Percentiles rank a stretch among this genome's conserved stretches.
Conservation (phyloP, 2,113 vertebrate species). For the Piprites chloris region DNA sequence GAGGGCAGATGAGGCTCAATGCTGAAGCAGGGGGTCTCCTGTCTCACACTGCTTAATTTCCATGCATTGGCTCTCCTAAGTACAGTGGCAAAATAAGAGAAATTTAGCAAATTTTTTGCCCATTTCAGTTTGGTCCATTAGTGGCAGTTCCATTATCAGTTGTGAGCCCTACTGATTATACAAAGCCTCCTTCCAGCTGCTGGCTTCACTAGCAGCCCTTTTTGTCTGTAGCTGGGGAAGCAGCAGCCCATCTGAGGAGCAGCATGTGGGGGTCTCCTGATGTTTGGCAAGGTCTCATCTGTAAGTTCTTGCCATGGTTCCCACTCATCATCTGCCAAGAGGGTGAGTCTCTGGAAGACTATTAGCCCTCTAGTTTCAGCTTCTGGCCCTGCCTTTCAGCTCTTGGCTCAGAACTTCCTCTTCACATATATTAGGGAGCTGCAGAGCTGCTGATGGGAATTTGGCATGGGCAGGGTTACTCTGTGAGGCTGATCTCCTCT, state of each 20-base stretch:
- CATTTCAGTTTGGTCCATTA: not conserved
- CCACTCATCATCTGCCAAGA: not conserved
- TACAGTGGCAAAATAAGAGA: not conserved
- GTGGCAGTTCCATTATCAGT: accelerated
- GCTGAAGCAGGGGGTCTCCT: not conserved
- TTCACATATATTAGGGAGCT: not conserved
- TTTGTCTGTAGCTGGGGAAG: not conserved
- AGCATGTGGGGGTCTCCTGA: not conserved
- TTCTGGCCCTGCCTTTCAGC: not conserved
- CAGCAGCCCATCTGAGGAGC: not conserved
- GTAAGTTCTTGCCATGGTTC: not conserved
- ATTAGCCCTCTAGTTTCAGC: not conserved
- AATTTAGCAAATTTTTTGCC: not conserved
- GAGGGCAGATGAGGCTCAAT: not conserved
- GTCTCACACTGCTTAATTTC: not conserved
- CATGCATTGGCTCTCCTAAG: not conserved
- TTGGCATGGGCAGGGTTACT: not conserved
- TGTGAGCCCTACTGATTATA: not conserved
- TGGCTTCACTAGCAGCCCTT: not conserved
- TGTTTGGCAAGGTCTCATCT: not conserved
- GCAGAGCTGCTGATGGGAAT: not conserved
- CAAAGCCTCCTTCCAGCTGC: not conserved
- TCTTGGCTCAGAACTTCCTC: not conserved
- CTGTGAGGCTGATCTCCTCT: not conserved
- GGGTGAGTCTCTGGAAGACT: not conserved